Conservation (phyloP, 2,113 vertebrate species). For the Cyanocitta stelleri region DNA sequence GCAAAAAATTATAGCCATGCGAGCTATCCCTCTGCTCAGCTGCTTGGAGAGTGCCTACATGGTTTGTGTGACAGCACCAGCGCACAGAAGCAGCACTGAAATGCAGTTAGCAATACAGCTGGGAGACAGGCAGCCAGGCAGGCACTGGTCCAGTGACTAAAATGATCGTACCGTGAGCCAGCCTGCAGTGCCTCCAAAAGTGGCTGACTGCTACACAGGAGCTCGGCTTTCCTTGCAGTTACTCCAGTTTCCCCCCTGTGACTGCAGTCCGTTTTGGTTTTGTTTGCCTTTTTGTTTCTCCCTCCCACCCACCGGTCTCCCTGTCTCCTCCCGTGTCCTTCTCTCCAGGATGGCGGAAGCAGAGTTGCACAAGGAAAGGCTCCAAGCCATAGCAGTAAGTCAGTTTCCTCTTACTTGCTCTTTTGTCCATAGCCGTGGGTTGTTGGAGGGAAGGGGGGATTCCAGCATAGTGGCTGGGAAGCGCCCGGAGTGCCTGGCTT, state of each 20-base stretch:
- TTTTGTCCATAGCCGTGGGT: constrained; percentile 43
- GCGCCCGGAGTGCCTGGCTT: background rate
- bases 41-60: constrained; percentile 78
- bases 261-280: constrained; percentile 57
- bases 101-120: constrained; percentile 71
- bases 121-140: constrained; percentile 68
- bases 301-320: background rate
- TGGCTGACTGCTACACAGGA: constrained; percentile 65
- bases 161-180: constrained; percentile 70
- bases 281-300: background rate
- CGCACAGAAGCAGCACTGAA: constrained; percentile 67
- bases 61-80: constrained; percentile 77
- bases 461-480: background rate
- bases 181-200: constrained; percentile 55
- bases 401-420: constrained; percentile 62
- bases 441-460: background rate
- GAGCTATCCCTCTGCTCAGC: constrained; percentile 75
- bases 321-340: constrained; percentile 68
- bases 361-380: constrained; percentile 95
- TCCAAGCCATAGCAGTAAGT: constrained; percentile 98
- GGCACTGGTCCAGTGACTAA: constrained; percentile 82
- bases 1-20: constrained; percentile 62
- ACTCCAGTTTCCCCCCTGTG: constrained; percentile 34
- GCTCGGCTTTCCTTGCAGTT: constrained; percentile 16
- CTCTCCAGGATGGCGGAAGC: constrained; percentile 95